Conservation (phyloP, 2,113 vertebrate genomes). For the Anolis sagrei region DNA sequence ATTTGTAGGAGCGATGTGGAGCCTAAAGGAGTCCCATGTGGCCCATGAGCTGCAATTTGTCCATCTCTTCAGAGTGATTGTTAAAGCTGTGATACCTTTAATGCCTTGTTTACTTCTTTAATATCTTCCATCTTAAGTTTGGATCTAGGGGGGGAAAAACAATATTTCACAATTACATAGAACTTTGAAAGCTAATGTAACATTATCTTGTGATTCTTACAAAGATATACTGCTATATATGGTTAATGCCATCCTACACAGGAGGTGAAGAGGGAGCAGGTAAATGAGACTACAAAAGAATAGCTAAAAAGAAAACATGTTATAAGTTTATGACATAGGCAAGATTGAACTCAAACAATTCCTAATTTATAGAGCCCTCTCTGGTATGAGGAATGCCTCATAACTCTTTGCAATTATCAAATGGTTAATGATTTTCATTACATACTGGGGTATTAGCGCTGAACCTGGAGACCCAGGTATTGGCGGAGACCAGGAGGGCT, state of each 20-base stretch:
- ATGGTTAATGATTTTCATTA: no score
- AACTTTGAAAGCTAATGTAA: background rate
- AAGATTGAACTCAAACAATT: background rate
- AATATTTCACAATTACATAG: background rate
- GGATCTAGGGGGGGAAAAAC: slow-evolving; percentile 77
- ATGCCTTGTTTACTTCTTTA: slow-evolving; percentile 97
- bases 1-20: no score
- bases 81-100: slow-evolving; percentile 84
- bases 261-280: background rate
- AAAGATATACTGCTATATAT: no score
- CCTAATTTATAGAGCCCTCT: background rate
- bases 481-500: no score
- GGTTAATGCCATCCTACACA: background rate
- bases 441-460: no score
- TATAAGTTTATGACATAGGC: no score
- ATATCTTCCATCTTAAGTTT: slow-evolving; percentile 99
- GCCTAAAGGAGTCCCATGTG: no score
- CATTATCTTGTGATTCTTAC: background rate
- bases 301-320: background rate
- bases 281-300: background rate
- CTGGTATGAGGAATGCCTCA: no score
- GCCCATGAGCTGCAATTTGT: no score
- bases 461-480: no score
- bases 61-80: background rate
- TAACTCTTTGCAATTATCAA: no score